Percentiles rank a stretch among this genome's conserved stretches.
Conservation (phyloP, 1,140 invertebrate genomes). For the Thaumatotibia leucotreta region DNA sequence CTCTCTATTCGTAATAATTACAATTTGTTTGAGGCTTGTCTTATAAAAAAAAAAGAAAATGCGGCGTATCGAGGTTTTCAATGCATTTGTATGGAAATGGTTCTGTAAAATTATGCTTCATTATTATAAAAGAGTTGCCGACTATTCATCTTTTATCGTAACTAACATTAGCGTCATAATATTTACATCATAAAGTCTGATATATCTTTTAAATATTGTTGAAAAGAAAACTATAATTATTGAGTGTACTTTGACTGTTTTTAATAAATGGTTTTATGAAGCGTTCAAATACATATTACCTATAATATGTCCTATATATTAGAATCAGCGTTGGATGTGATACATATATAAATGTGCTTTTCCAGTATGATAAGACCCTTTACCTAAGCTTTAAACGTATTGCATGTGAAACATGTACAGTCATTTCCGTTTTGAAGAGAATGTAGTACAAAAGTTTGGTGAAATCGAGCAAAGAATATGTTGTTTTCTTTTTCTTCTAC, state of each 20-base stretch:
- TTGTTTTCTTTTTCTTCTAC: neutral
- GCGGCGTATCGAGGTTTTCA: no score
- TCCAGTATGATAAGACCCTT: constrained; percentile 9
- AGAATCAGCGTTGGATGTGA: neutral
- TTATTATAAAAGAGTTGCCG: no score
- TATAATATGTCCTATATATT: no score
- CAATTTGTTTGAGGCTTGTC: no score
- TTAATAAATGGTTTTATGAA: neutral
- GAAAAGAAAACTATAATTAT: neutral
- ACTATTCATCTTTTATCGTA: no score
- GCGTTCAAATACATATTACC: constrained; percentile 1
- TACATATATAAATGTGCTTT: neutral
- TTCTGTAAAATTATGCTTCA: no score
- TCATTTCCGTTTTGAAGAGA: neutral
- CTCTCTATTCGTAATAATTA: no score
- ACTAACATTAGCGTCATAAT: no score
- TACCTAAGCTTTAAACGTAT: neutral
- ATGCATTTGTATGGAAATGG: no score
- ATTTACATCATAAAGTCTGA: neutral
- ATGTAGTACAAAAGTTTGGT: neutral
- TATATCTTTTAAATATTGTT: neutral
- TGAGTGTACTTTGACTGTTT: neutral
- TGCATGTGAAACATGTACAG: neutral
- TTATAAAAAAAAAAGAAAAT: no score
- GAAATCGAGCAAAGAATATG: neutral